phyloP scores from a whole-genome alignment of 1,140 invertebrate species.

The Hylaeus anthracinus region DNA sequence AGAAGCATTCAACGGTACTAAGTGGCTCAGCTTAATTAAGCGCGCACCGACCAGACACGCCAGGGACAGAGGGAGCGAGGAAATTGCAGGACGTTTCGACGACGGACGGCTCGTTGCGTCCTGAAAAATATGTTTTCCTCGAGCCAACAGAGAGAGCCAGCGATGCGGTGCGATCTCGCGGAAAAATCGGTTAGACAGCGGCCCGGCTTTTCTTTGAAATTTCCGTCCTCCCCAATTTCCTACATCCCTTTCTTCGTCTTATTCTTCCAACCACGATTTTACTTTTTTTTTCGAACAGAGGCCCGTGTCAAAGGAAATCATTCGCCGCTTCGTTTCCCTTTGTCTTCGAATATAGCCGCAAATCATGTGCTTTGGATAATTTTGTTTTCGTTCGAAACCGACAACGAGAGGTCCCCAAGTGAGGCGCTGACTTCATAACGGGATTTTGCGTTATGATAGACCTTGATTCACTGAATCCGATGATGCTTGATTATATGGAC shows the following conservation, averaged over 20 bases:
- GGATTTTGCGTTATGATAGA: too few relatives aligned
- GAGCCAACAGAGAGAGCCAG: neutral
- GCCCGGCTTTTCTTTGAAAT: constrained; percentile 35
- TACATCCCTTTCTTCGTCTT: neutral
- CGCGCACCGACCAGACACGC: constrained; percentile 46
- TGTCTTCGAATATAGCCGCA: neutral
- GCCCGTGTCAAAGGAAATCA: constrained; percentile 19
- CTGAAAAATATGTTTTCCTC: constrained; percentile 59
- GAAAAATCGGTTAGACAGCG: constrained; percentile 50
- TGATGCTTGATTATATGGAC: too few relatives aligned
- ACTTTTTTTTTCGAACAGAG: neutral
- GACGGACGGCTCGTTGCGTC: constrained; percentile 39
- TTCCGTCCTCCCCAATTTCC: neutral
- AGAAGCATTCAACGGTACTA: constrained; percentile 70
- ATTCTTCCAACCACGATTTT: neutral
- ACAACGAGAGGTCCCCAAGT: too few relatives aligned
- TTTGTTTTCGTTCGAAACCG: neutral
- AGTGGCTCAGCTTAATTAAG: constrained; percentile 70
- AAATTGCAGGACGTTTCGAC: constrained; percentile 45
- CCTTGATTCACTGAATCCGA: too few relatives aligned
- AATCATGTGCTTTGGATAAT: neutral
- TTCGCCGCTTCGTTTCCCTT: constrained; percentile 25
- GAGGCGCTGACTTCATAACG: too few relatives aligned
- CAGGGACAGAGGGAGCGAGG: neutral
- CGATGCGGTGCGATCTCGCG: constrained; percentile 31